Evolutionary conservation across 2,888 invertebrate species (phyloP).

Genomic region (Linyphia triangularis): DNA sequence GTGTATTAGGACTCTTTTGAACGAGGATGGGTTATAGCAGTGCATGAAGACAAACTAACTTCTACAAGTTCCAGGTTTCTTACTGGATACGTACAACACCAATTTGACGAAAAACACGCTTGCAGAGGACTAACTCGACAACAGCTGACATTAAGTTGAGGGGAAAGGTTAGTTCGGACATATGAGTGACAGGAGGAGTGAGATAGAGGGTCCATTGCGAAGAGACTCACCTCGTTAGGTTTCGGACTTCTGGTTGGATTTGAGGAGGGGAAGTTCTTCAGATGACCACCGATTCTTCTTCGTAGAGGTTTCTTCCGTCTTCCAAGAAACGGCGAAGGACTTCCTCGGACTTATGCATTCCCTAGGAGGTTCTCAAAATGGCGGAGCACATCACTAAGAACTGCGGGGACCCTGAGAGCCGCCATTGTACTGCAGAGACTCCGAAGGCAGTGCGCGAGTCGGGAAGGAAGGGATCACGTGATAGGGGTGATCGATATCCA

Average conservation of each 20-base stretch:
- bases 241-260: constrained; percentile 19
- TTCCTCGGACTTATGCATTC: constrained; percentile 67
- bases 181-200: background rate
- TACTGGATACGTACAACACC: too few species aligned
- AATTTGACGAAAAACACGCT: too few species aligned
- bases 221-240: constrained; percentile 4
- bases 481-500: constrained; percentile 54
- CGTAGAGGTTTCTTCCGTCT: constrained; percentile 55
- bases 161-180: too few species aligned
- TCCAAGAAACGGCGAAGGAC: constrained; percentile 59
- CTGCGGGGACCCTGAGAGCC: constrained; percentile 48
- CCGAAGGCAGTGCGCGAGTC: constrained; percentile 40
- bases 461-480: constrained; percentile 50
- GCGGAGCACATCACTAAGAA: constrained; percentile 59
- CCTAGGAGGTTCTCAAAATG: constrained; percentile 70
- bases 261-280: constrained; percentile 13
- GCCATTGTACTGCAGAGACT: constrained; percentile 72
- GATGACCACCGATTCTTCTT: constrained; percentile 42
- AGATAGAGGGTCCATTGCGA: background rate
- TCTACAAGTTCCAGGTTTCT: too few species aligned
- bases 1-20: too few species aligned
- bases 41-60: too few species aligned
- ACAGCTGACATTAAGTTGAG: too few species aligned
- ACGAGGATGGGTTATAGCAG: too few species aligned
- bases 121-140: too few species aligned